phyloP scores from a whole-genome alignment of 2,888 invertebrate species.

The Ypsolopha sequella region DNA sequence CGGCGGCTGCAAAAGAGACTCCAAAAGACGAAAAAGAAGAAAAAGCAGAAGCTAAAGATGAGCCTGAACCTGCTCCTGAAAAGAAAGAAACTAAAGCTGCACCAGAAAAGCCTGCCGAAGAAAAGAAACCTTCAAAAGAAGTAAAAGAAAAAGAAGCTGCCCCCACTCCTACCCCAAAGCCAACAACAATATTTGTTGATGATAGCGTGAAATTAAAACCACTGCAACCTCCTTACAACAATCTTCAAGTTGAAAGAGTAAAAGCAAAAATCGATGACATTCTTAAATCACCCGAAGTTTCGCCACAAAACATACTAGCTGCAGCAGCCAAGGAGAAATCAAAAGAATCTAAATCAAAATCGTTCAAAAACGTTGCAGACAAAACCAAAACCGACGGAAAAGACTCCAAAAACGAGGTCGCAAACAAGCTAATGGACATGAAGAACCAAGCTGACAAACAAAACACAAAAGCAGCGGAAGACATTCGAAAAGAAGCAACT shows the following conservation, averaged over 20 bases:
- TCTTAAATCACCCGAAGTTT: conserved; percentile 59
- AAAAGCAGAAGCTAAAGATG: conserved; percentile 18
- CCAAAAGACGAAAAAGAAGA: conserved; percentile 23
- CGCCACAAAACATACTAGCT: conserved; percentile 51
- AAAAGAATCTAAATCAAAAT: background rate
- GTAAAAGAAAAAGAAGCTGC: background rate
- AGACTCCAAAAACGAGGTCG: conserved; percentile 28
- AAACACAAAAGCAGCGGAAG: conserved; percentile 22
- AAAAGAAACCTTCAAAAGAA: conserved; percentile 10
- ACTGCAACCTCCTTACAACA: conserved; percentile 56
- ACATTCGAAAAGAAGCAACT: conserved; percentile 47
- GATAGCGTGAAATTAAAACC: conserved; percentile 50
- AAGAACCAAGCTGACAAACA: conserved; percentile 39
- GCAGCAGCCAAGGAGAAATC: conserved; percentile 15
- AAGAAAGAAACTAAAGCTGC: conserved; percentile 15
- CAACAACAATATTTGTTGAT: conserved; percentile 31
- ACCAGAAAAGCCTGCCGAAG: no score
- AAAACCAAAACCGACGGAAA: conserved; percentile 33
- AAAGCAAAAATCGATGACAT: conserved; percentile 62
- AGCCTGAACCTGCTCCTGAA: conserved; percentile 10
- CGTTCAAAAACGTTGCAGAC: background rate
- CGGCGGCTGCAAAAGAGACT: conserved; percentile 13
- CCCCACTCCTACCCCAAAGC: background rate
- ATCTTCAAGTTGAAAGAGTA: conserved; percentile 59
- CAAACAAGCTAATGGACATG: conserved; percentile 29